These are phyloP conservation scores for Tachina fera DNA, from an alignment of 2,888 invertebrate species.

Conservation along the genomic window DNA sequence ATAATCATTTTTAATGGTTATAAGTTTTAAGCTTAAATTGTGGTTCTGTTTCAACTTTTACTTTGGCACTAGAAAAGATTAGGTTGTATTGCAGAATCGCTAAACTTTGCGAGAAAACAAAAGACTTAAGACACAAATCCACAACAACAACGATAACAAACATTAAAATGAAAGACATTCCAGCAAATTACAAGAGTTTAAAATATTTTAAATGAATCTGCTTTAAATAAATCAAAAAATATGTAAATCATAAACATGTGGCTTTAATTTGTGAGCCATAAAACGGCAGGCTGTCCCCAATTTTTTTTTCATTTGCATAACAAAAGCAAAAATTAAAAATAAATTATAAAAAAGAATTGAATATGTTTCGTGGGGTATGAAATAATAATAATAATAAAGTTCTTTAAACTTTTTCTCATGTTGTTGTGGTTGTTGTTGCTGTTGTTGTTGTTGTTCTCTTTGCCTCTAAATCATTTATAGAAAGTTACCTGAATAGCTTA, in stretches of 20 bases:
- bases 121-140: constrained; percentile 30
- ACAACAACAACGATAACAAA: not conserved
- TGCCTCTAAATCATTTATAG: constrained; percentile 36
- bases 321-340: too few relatives aligned
- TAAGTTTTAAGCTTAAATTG: too few relatives aligned
- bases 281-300: too few relatives aligned
- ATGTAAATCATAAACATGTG: not conserved
- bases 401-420: not conserved
- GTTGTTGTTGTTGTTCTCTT: not conserved
- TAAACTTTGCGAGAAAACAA: constrained; percentile 15
- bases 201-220: not conserved
- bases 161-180: not conserved
- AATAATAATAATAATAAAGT: not conserved
- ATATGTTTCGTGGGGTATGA: not conserved
- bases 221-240: not conserved
- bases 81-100: too few relatives aligned
- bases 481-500: constrained; percentile 56
- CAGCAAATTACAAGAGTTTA: not conserved
- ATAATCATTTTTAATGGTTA: too few relatives aligned
- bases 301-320: too few relatives aligned
- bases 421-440: too few relatives aligned
- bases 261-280: too few relatives aligned
- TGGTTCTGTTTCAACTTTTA: too few relatives aligned
- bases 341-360: too few relatives aligned
- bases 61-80: too few relatives aligned